Base-by-base conservation (phyloP, 2,113 vertebrate genomes). In the Paedocypris sp. region DNA sequence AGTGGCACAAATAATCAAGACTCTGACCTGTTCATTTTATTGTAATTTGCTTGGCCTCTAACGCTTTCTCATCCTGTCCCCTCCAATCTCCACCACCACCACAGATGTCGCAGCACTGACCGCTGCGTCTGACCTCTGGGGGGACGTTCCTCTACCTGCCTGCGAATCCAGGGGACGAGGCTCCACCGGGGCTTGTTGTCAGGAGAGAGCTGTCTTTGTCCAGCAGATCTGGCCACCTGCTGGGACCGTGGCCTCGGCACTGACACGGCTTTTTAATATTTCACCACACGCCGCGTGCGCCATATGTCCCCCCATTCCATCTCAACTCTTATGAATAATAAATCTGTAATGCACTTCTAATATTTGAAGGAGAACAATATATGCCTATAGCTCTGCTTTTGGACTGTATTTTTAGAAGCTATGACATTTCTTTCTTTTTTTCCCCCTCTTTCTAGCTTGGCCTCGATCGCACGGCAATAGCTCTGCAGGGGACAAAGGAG, bases 251-350 rank as follows among this genome's bases (percentile, higher is more conserved):
- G 66, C 69, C 69, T 64, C 63, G 35, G 45, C 26, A 56, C 72
- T 76, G 67, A 74, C 74, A 72, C 41, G 22, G 63, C 74, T 68
- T 71, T 74, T 76, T 72, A 76, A 76, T 72, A 74, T 76, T 74
- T 74, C 72, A 68, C 64, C 69, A 72, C 72, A 73, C 33, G 62
- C 69, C 15, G 75, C 25, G 62, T 26, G 6, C 25, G 11, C 69
- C 75, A 76, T 72, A 76, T 76, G 75, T 69, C 65, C 20, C 33
- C 16, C 51, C 10, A 46, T 16, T 51, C 18, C 45, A 15, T 23
- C 53, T 38, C 48, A 31, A 9, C 42, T 29, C 56, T 56, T 46
- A 63, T 69, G 60, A 69, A 73, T 73, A 69, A 69, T 68, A 22
- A 71, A 67, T 69, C 20, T 59, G 20, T 54, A 68, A 67, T 73